Conservation (phyloP, 2,888 invertebrate species). For the Timema podura region DNA sequence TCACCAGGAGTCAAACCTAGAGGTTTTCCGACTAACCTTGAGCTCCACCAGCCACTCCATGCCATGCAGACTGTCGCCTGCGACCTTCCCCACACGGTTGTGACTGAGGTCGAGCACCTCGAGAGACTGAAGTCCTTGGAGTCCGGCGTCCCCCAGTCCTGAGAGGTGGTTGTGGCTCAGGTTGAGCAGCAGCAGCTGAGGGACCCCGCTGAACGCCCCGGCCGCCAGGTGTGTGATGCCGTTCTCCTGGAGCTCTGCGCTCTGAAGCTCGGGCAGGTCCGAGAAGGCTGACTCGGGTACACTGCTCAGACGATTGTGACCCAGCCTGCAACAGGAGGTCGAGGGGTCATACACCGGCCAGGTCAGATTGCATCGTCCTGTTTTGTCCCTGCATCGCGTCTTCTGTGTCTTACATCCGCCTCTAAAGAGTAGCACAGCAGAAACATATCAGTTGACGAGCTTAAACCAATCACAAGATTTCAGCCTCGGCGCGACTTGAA, state of each 20-base stretch:
- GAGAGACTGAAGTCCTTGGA: constrained; percentile 67
- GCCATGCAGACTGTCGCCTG: constrained; percentile 60
- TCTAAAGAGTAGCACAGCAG: too few relatives aligned
- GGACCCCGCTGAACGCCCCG: constrained; percentile 72
- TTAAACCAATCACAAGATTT: too few relatives aligned
- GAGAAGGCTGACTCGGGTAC: constrained; percentile 72
- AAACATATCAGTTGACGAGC: too few relatives aligned
- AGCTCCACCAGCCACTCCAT: constrained; percentile 86
- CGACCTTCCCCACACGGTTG: constrained; percentile 66
- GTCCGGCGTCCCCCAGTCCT: constrained; percentile 69
- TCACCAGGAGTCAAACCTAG: too few relatives aligned
- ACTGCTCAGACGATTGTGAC: constrained; percentile 44
- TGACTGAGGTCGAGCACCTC: constrained; percentile 83
- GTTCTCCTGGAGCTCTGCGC: constrained; percentile 77
- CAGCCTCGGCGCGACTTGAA: too few relatives aligned
- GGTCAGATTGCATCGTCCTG: too few relatives aligned
- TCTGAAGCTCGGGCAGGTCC: constrained; percentile 68
- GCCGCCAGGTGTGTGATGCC: constrained; percentile 65
- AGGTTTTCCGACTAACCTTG: constrained; percentile 46
- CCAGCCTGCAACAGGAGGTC: constrained; percentile 44
- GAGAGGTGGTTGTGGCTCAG: constrained; percentile 76
- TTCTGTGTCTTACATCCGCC: too few relatives aligned
- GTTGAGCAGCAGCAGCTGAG: constrained; percentile 75
- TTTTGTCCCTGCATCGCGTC: too few relatives aligned
- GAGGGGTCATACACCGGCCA: too few relatives aligned